Evolutionary conservation across 2,113 vertebrate species (phyloP).

Genomic region (Ptilonorhynchus violaceus): DNA sequence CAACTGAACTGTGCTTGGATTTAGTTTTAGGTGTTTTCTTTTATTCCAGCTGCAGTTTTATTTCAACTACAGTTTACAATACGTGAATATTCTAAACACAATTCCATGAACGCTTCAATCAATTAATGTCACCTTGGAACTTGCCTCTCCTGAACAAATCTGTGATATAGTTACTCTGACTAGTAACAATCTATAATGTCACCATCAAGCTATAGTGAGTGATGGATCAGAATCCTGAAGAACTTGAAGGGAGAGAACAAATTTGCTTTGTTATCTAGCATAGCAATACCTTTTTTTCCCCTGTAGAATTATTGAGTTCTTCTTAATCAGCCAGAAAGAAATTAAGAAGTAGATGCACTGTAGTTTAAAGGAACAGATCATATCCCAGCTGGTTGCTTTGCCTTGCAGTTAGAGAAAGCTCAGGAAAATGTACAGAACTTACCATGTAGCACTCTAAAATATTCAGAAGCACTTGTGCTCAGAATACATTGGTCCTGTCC

Average conservation of each 20-base stretch:
- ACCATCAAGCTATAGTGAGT: neutral
- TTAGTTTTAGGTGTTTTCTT: neutral
- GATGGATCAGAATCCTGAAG: neutral
- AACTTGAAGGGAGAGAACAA: neutral
- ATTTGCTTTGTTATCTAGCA: neutral
- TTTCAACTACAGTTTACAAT: neutral
- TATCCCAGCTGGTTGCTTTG: neutral
- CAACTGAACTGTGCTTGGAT: neutral
- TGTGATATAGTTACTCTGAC: neutral
- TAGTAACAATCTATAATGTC: neutral
- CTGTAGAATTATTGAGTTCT: neutral
- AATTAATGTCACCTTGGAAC: neutral
- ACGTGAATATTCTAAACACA: neutral
- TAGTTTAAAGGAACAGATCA: neutral
- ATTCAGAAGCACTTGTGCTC: neutral
- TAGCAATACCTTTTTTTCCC: neutral
- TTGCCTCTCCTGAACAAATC: neutral
- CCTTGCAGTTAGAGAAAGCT: neutral
- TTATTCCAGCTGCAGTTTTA: neutral
- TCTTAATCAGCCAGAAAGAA: neutral
- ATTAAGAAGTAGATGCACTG: neutral
- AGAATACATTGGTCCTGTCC: neutral
- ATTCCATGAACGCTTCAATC: neutral
- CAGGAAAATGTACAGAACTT: neutral
- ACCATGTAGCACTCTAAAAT: neutral